Evolutionary conservation across 2,888 invertebrate species (phyloP).

Genomic region (Heliconius erato): DNA sequence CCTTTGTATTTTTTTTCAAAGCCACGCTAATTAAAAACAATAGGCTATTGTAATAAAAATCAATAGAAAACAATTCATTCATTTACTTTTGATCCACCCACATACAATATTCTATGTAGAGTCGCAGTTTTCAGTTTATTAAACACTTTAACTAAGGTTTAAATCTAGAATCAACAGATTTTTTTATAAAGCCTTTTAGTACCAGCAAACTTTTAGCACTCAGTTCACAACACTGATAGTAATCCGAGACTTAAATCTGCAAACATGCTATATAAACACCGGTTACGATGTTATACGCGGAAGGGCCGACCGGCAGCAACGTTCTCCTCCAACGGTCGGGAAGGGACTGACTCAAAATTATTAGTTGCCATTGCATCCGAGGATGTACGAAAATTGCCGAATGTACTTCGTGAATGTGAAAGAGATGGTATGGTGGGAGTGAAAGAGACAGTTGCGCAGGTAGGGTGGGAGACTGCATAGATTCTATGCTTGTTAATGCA

Average conservation of each 20-base stretch:
- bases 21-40: conserved; percentile 72
- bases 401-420: conserved; percentile 79
- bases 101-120: conserved; percentile 55
- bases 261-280: conserved; percentile 80
- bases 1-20: conserved; percentile 61
- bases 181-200: conserved; percentile 1
- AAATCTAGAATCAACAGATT: neutral
- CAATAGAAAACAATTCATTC: conserved; percentile 67
- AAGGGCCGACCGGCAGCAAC: conserved; percentile 67
- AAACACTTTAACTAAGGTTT: conserved; percentile 1
- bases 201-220: conserved; percentile 64
- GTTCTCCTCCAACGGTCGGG: conserved; percentile 73
- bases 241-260: conserved; percentile 71
- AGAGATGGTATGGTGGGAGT: conserved; percentile 63
- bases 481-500: conserved; percentile 57
- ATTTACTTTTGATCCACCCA: conserved; percentile 77
- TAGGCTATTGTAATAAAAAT: conserved; percentile 72
- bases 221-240: conserved; percentile 68
- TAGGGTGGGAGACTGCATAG: conserved; percentile 77
- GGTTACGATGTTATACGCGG: conserved; percentile 77
- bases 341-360: conserved; percentile 82
- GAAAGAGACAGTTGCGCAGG: conserved; percentile 73
- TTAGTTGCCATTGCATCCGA: conserved; percentile 84
- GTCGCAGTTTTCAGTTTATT: conserved; percentile 20
- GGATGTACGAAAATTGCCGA: conserved; percentile 82